These are phyloP conservation scores for Schizothorax lantsangensis DNA, from an alignment of 2,797 vertebrate genomes.

Conservation along the genomic window DNA sequence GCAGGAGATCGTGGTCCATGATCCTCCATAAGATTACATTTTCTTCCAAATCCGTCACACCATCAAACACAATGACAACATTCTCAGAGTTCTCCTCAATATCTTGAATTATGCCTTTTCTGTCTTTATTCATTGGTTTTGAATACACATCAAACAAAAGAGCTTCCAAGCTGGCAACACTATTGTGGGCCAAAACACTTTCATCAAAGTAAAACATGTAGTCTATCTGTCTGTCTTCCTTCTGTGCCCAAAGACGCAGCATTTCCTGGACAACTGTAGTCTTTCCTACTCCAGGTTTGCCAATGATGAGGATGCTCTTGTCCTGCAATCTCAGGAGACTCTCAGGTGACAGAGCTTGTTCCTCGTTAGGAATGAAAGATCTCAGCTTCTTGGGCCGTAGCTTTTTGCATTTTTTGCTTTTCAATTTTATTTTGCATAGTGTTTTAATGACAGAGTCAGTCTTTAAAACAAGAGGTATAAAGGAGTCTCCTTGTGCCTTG, in stretches of 20 bases:
- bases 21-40: slow-evolving; percentile 26
- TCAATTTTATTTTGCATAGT: background rate
- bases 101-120: slow-evolving; percentile 50
- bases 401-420: slow-evolving; percentile 51
- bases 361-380: slow-evolving; percentile 45
- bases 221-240: slow-evolving; percentile 13
- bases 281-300: slow-evolving; percentile 63
- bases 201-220: slow-evolving; percentile 61
- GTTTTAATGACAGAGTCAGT: slow-evolving; percentile 13
- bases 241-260: slow-evolving; percentile 53
- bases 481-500: background rate
- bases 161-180: slow-evolving; percentile 15
- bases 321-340: slow-evolving; percentile 41
- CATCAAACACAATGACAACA: slow-evolving; percentile 56
- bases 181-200: slow-evolving; percentile 4
- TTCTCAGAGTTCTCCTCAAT: slow-evolving; percentile 49
- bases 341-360: background rate
- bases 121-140: slow-evolving; percentile 8
- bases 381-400: slow-evolving; percentile 38
- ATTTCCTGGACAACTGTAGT: slow-evolving; percentile 52
- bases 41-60: slow-evolving; percentile 21
- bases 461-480: slow-evolving; percentile 42
- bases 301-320: slow-evolving; percentile 54
- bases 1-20: slow-evolving; percentile 42
- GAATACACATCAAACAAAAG: slow-evolving; percentile 44